Percentiles rank a stretch among this genome's conserved stretches.
phyloP scores from a whole-genome alignment of 2,888 invertebrate species.

The Yponomeuta cagnagella region DNA sequence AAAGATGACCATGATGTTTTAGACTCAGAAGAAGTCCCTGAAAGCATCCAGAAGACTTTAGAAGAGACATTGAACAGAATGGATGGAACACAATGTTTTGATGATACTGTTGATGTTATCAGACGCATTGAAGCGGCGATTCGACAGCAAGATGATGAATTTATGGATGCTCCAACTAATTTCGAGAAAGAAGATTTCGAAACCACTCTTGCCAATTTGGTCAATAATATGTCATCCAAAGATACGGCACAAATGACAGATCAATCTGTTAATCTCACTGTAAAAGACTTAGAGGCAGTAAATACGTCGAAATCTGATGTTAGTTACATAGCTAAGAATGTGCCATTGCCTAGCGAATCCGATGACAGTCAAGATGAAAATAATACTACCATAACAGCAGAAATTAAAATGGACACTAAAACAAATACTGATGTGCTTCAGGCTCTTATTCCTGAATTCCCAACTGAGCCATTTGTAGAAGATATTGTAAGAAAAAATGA shows the following conservation, averaged over 20 bases:
- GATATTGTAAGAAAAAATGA: not conserved
- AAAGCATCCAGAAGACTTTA: not conserved
- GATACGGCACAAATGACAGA: not conserved
- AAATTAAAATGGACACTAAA: not conserved
- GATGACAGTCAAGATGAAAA: not conserved
- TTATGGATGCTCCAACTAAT: not conserved
- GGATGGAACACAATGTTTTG: not conserved
- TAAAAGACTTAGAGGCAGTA: not conserved
- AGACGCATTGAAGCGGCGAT: not conserved
- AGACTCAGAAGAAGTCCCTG: not conserved
- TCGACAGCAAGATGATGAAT: not conserved
- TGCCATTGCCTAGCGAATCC: not conserved
- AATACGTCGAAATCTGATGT: not conserved
- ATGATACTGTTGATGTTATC: not conserved
- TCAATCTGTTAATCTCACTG: not conserved
- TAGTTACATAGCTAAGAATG: not conserved
- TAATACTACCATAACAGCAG: not conserved
- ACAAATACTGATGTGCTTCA: not conserved
- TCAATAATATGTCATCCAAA: not conserved
- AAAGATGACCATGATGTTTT: not conserved
- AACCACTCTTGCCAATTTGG: not conserved
- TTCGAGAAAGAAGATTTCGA: not conserved
- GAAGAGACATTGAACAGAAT: not conserved
- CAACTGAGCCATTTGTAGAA: not conserved
- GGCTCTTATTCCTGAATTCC: not conserved